Evolutionary conservation across 2,113 vertebrate genomes (phyloP).

Genomic region (Rallus limicola): DNA sequence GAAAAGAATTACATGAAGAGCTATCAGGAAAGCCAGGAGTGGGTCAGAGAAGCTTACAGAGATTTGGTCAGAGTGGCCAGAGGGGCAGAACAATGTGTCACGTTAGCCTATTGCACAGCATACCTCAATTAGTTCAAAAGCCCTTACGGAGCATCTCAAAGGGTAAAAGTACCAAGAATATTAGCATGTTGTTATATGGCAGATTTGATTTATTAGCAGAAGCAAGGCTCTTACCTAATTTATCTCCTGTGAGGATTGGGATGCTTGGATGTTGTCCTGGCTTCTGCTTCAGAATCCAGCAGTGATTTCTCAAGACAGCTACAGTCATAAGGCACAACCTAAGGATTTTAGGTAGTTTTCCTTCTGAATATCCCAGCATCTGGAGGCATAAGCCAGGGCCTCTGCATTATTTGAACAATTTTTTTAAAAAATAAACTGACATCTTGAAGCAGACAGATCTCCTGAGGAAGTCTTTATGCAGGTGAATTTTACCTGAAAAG

Average conservation of each 20-base stretch:
- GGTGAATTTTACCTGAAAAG: neutral
- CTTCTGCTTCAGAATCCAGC: neutral
- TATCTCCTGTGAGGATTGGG: neutral
- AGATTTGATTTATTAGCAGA: neutral
- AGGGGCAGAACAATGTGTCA: neutral
- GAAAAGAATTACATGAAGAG: constrained; percentile 7
- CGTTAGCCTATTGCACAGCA: neutral
- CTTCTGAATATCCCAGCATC: neutral
- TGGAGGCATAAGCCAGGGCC: neutral
- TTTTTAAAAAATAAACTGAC: neutral
- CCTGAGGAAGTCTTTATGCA: neutral
- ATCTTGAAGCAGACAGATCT: neutral
- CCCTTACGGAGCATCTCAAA: neutral
- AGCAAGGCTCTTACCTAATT: neutral
- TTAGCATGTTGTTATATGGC: neutral
- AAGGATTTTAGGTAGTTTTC: neutral
- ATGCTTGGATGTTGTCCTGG: neutral
- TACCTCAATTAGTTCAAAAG: neutral
- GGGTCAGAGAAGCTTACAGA: constrained; percentile 17
- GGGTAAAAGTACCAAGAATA: neutral
- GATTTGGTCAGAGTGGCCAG: constrained; percentile 8
- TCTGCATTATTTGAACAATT: neutral
- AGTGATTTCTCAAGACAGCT: neutral
- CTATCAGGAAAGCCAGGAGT: neutral
- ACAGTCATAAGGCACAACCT: neutral